Evolutionary conservation across 2,888 invertebrate species (phyloP), one percentile per base, ranked within the genome.

Genomic region (Meganola albula): DNA sequence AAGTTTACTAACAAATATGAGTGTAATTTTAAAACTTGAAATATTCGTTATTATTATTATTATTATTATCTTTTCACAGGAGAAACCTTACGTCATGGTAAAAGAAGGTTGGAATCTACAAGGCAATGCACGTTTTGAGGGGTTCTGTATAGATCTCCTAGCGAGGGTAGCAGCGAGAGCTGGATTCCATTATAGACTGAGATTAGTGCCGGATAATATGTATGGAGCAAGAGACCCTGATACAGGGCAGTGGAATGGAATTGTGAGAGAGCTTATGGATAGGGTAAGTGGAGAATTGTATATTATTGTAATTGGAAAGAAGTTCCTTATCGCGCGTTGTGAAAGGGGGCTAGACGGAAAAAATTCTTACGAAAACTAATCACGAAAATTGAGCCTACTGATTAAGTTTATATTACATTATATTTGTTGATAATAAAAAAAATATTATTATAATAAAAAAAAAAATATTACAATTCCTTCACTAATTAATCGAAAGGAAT

Each of bases 81-180:
- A 96, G 63, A 92, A 92, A 48, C 96, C 96, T 0, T 96, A 96
- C 75, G 95, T 96, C 2, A 96, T 96, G 95, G 92, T 95, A 28
- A 93, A 92, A 57, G 91, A 92, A 41, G 94, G 93, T 37, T 91
- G 90, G 74, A 95, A 95, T 72, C 84, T 94, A 4, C 95, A 95
- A 24, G 96, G 95, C 2, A 96, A 96, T 71, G 93, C 93, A 1
- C 87, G 93, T 11, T 95, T 92, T 70, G 95, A 96, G 58, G 97
- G 97, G 0, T 97, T 96, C 86, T 96, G 96, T 76, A 94, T 97
- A 54, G 96, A 97, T 74, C 83, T 97, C 34, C 87, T 97, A 20
- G 92, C 93, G 48, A 89, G 91, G 56, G 94, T 97, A 27, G 95
- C 96, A 1, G 87, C 89, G 0, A 89, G 94, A 60, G 94, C 96